phyloP scores from a whole-genome alignment of 1,140 invertebrate species.

The Cyphomyrmex costatus region DNA sequence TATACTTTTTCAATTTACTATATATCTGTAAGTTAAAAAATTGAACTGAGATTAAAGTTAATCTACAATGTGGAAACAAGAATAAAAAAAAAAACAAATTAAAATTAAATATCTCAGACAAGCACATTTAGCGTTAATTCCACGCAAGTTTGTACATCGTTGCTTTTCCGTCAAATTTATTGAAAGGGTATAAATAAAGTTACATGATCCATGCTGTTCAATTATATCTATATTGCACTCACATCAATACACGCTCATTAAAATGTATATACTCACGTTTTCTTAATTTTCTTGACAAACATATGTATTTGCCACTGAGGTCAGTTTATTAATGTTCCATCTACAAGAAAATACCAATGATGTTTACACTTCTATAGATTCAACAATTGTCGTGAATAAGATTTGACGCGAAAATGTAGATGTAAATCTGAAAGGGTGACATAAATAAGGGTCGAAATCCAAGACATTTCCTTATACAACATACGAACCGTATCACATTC shows the following conservation, averaged over 20 bases:
- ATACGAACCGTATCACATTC: slow-evolving; percentile 22
- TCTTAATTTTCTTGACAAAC: slow-evolving; percentile 49
- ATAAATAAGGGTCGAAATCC: neutral
- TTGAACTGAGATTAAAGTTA: no score
- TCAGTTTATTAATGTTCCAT: slow-evolving; percentile 47
- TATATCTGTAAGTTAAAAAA: neutral
- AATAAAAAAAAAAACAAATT: neutral
- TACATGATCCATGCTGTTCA: neutral
- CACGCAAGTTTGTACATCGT: neutral
- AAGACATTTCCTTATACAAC: neutral
- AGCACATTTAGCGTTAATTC: neutral
- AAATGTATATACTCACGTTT: neutral
- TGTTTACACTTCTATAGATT: slow-evolving; percentile 33
- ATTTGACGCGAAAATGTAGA: neutral
- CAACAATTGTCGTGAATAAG: slow-evolving; percentile 61
- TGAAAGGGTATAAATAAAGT: slow-evolving; percentile 33
- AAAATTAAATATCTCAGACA: neutral
- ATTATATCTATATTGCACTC: slow-evolving; percentile 44
- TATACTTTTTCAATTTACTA: neutral
- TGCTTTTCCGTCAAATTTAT: neutral
- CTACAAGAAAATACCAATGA: slow-evolving; percentile 56
- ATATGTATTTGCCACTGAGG: slow-evolving; percentile 49
- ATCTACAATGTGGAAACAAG: no score
- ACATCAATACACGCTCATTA: slow-evolving; percentile 3
- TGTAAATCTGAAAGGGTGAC: neutral